phyloP scores from a whole-genome alignment of 2,797 vertebrate species.

The Artibeus jamaicensis region DNA sequence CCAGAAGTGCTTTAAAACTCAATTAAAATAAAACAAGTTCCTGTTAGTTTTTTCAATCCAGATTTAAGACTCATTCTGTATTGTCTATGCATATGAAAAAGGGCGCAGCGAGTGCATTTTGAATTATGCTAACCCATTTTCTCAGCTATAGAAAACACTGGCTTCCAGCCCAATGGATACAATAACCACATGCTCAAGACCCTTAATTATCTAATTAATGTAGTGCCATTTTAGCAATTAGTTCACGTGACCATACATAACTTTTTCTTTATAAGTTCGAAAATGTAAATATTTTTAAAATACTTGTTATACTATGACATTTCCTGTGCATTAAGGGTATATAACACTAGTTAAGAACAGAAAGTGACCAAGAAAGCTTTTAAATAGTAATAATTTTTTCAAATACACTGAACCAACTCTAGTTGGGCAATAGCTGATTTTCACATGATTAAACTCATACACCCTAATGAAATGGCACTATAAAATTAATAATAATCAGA shows the following conservation, averaged over 20 bases:
- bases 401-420: background rate
- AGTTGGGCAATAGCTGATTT: background rate
- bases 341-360: background rate
- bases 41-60: constrained; percentile 72
- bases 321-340: background rate
- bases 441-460: background rate
- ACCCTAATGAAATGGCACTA: background rate
- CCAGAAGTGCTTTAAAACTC: constrained; percentile 78
- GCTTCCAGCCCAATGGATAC: constrained; percentile 83
- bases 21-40: constrained; percentile 76
- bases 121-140: constrained; percentile 78
- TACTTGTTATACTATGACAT: constrained; percentile 29
- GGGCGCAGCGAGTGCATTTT: constrained; percentile 82
- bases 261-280: constrained; percentile 83
- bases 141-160: constrained; percentile 76
- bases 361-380: background rate
- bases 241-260: constrained; percentile 84
- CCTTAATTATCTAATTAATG: constrained; percentile 88
- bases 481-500: background rate
- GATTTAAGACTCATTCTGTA: constrained; percentile 72
- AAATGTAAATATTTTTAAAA: constrained; percentile 83
- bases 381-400: background rate
- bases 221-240: constrained; percentile 84
- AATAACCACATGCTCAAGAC: constrained; percentile 83
- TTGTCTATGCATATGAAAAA: constrained; percentile 77